These are phyloP conservation scores for Ceyx margarethae DNA, from an alignment of 2,113 vertebrate genomes.

Conservation along the genomic window DNA sequence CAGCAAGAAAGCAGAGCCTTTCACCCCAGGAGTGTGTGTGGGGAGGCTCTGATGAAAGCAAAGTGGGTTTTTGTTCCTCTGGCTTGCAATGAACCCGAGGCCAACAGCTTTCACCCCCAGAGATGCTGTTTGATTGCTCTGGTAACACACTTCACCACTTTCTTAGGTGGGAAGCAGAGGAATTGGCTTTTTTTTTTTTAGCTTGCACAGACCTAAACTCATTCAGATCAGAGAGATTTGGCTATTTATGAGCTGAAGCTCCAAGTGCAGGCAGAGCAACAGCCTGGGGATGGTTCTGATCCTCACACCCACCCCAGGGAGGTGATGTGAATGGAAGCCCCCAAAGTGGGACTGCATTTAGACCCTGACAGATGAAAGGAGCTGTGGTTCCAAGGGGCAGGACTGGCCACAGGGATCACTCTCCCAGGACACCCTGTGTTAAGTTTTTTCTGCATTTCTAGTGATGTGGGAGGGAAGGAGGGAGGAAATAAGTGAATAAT, in stretches of 20 bases:
- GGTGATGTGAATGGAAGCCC: constrained; percentile 58
- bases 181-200: neutral
- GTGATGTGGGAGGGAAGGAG: neutral
- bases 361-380: constrained; percentile 40
- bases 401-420: neutral
- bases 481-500: constrained; percentile 38
- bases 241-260: neutral
- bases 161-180: neutral
- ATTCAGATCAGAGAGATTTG: neutral
- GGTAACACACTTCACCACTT: neutral
- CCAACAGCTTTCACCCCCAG: constrained; percentile 30
- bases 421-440: neutral
- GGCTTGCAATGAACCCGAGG: constrained; percentile 5
- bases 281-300: neutral
- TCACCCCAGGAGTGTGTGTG: neutral
- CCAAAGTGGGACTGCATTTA: constrained; percentile 23
- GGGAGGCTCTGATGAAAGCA: constrained; percentile 20
- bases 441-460: constrained; percentile 6
- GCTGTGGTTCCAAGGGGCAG: neutral
- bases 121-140: neutral
- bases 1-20: constrained; percentile 6
- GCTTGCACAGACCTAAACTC: neutral
- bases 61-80: constrained; percentile 32
- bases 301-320: neutral
- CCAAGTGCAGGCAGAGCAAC: neutral